Conservation (phyloP, 2,797 vertebrate species). For the Natrix natrix region DNA sequence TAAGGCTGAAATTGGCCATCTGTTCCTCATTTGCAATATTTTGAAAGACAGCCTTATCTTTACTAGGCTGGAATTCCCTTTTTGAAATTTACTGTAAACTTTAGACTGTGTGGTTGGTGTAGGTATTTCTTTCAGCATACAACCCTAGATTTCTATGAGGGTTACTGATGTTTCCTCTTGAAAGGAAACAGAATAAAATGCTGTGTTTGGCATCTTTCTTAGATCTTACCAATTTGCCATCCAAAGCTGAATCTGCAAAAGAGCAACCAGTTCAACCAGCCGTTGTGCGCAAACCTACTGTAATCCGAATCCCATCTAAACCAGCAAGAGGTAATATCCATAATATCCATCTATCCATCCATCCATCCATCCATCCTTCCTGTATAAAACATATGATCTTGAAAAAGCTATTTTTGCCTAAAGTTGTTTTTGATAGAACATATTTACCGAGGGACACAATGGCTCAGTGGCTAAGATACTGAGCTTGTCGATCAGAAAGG, state of each 20-base stretch:
- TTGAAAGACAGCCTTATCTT: neutral
- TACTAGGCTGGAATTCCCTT: neutral
- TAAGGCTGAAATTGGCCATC: neutral
- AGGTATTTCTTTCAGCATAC: conserved; percentile 40
- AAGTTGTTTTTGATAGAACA: conserved; percentile 5
- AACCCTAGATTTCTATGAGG: conserved; percentile 54
- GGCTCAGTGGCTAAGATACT: no score
- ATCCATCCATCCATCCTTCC: no score
- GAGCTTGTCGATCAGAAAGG: no score
- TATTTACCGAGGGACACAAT: neutral
- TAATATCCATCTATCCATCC: conserved; percentile 18
- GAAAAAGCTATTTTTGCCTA: conserved; percentile 23
- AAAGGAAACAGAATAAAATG: conserved; percentile 53
- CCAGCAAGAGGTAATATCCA: conserved; percentile 68
- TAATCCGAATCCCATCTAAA: conserved; percentile 89
- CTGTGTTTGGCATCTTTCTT: conserved; percentile 56
- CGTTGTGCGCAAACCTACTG: conserved; percentile 84
- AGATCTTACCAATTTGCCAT: conserved; percentile 76
- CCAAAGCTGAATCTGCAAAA: conserved; percentile 69
- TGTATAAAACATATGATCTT: conserved; percentile 18
- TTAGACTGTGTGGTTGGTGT: neutral
- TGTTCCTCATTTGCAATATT: neutral
- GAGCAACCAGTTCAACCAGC: conserved; percentile 60
- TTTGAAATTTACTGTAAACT: neutral
- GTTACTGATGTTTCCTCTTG: conserved; percentile 41